phyloP scores from a whole-genome alignment of 2,113 vertebrate genomes.

The Alethe castanea region DNA sequence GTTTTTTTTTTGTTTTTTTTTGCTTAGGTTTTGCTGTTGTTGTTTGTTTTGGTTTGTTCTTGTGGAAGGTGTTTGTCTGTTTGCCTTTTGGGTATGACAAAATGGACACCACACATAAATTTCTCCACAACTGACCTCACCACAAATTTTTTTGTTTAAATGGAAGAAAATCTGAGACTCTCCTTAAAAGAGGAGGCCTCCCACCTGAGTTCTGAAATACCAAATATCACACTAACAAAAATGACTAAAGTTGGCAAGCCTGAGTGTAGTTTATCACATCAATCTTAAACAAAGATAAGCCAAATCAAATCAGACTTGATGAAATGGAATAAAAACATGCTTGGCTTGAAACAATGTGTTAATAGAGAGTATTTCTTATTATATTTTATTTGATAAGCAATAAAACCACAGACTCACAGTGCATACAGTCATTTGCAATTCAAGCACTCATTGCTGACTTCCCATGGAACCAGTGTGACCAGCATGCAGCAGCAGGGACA shows the following conservation, averaged over 20 bases:
- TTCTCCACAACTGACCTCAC: background rate
- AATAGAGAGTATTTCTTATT: background rate
- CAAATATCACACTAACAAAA: background rate
- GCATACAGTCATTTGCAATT: accelerated
- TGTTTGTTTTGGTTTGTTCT: background rate
- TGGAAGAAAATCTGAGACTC: background rate
- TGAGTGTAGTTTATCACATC: accelerated
- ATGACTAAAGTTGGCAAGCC: background rate
- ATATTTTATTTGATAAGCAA: background rate
- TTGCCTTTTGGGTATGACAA: background rate
- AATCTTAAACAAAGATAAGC: background rate
- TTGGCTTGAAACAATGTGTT: background rate
- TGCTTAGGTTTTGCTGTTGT: background rate
- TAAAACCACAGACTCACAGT: background rate
- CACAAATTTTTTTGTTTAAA: background rate
- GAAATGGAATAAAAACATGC: background rate
- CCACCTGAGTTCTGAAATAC: background rate
- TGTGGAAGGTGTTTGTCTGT: background rate
- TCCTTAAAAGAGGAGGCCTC: background rate
- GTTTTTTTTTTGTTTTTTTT: background rate
- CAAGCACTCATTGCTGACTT: background rate
- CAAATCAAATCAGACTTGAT: background rate
- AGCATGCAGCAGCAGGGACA: background rate
- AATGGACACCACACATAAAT: background rate
- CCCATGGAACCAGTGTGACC: background rate